Evolutionary conservation across 2,113 vertebrate genomes (phyloP), one percentile per base, ranked within the genome.

Genomic region (Microcebus murinus): DNA sequence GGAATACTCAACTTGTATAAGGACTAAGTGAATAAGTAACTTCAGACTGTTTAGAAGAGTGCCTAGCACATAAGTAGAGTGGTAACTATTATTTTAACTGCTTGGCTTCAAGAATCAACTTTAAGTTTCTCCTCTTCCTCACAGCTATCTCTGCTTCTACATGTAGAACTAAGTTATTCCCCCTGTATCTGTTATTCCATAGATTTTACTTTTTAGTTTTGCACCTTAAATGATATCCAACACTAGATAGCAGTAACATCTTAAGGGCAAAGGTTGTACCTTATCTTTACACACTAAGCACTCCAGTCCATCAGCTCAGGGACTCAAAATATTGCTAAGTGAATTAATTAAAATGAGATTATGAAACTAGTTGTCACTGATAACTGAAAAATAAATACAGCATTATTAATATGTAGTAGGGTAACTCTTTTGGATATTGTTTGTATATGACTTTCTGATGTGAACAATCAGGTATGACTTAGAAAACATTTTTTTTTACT

Each of bases 81-180:
- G 27, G 50, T 76, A 74, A 29, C 68, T 76, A 42, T 79, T 93
- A 86, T 76, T 96, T 92, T 90, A 93, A 79, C 70, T 36, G 42
- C 27, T 77, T 67, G 61, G n/a, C 21, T 87, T 94, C 25, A 82
- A 74, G 31, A 96, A 81, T 85, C 31, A 59, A 27, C 31, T 83
- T 34, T 29, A 36, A 67, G 45, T 77, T 86, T 77, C 34, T 57
- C 42, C 67, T 70, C 10, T 45, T 61, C 34, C 13, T 3, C 42
- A n/a, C 17, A 63, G 25, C 25, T 45, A 15, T 71, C n/a, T 80
- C 55, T 81, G 39, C 70, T 85, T 86, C 17, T 31, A 45, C 13
- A 3, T 10, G 14, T 13, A 34, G 48, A 81, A 15, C 74, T 29
- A 70, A 73, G 18, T 71, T 71, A 50, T 18, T 23, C 20, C 6